These are phyloP conservation scores for Lethocerus indicus DNA, from an alignment of 1,140 invertebrate genomes.

Conservation along the genomic window DNA sequence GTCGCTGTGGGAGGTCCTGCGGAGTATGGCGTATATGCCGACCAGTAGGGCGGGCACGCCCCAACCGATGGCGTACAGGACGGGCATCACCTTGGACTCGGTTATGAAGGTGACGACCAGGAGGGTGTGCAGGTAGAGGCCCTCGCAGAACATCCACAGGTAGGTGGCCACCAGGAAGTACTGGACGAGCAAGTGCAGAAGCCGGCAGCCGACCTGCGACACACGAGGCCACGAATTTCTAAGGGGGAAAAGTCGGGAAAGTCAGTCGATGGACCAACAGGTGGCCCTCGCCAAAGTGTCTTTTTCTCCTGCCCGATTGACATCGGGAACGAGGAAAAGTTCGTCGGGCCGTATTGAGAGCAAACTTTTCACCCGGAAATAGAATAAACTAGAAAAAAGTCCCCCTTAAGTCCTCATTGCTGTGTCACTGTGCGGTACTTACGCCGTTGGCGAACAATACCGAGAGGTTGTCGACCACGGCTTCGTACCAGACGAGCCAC, in stretches of 20 bases:
- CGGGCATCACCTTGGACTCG: conserved; percentile 39
- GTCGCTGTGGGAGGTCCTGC: conserved; percentile 12
- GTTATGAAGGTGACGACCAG: conserved; percentile 56
- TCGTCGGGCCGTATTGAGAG: too few relatives aligned
- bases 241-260: too few relatives aligned
- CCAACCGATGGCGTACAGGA: conserved; percentile 56
- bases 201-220: conserved; percentile 20
- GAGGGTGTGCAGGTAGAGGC: conserved; percentile 61
- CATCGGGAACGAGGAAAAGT: too few relatives aligned
- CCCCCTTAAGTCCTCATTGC: too few relatives aligned
- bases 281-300: too few relatives aligned
- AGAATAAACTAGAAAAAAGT: too few relatives aligned
- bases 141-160: conserved; percentile 69
- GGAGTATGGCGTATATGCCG: conserved; percentile 14
- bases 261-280: too few relatives aligned
- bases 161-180: conserved; percentile 65
- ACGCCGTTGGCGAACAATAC: conserved; percentile 27
- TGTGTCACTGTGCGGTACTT: too few relatives aligned
- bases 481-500: conserved; percentile 42
- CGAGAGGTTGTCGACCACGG: conserved; percentile 23
- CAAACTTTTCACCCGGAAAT: too few relatives aligned
- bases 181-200: conserved; percentile 24
- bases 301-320: too few relatives aligned
- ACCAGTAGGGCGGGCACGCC: conserved; percentile 25
- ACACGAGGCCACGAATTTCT: too few relatives aligned